These are phyloP conservation scores for Timandra comae DNA, from an alignment of 2,888 invertebrate species.

Conservation along the genomic window DNA sequence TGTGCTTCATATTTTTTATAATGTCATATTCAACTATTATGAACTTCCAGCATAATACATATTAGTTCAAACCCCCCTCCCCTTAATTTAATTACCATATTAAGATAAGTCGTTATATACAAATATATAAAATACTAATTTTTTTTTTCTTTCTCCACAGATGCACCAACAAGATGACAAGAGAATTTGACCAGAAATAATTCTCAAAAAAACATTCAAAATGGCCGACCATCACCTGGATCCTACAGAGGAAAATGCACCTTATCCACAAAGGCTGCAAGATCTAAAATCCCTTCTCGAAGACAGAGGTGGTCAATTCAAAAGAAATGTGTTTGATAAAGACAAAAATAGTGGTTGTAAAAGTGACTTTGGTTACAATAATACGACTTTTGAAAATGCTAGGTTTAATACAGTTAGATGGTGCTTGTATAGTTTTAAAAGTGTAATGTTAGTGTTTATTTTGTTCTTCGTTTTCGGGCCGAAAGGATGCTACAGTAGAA, in stretches of 20 bases:
- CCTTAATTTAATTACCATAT: neutral
- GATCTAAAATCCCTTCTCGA: slow-evolving; percentile 65
- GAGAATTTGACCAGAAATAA: slow-evolving; percentile 50
- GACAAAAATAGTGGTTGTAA: slow-evolving; percentile 43
- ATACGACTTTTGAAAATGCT: slow-evolving; percentile 32
- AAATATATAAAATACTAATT: too few relatives aligned
- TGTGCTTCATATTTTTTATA: too few relatives aligned
- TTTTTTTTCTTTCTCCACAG: slow-evolving; percentile 49
- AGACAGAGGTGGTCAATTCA: slow-evolving; percentile 56
- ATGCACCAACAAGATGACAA: slow-evolving; percentile 57
- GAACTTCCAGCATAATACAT: too few relatives aligned
- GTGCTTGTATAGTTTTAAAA: slow-evolving; percentile 63
- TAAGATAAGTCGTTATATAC: neutral
- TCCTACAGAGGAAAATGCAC: neutral
- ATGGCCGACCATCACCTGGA: slow-evolving; percentile 8
- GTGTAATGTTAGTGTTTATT: slow-evolving; percentile 56
- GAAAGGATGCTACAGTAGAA: slow-evolving; percentile 52
- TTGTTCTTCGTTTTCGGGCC: slow-evolving; percentile 50
- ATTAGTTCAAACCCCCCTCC: neutral
- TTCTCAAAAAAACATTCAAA: slow-evolving; percentile 25
- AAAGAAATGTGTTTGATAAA: slow-evolving; percentile 26
- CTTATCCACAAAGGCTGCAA: slow-evolving; percentile 31
- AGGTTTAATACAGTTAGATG: slow-evolving; percentile 46
- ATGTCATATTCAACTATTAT: too few relatives aligned
- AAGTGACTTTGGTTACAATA: slow-evolving; percentile 46